Conservation (phyloP, 2,797 vertebrate species). For the Pitangus sulphuratus region DNA sequence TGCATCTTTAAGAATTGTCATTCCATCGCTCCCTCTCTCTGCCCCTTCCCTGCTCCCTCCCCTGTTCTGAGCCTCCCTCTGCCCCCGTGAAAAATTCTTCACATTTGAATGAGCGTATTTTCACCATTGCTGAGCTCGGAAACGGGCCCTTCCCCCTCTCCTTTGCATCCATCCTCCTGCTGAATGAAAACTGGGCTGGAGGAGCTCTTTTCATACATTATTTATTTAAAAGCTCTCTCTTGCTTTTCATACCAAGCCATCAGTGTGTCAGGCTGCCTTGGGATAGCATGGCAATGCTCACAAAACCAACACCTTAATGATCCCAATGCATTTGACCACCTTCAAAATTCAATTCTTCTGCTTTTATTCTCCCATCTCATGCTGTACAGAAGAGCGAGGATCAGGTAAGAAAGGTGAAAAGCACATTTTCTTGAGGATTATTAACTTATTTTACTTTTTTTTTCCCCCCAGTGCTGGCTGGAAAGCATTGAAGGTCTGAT, state of each 20-base stretch:
- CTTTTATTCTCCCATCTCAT: neutral
- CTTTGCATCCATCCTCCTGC: neutral
- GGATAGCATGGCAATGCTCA: neutral
- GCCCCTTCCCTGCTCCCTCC: neutral
- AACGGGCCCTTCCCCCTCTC: neutral
- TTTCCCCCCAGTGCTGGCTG: rapidly evolving
- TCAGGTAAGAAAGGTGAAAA: neutral
- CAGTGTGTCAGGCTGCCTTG: neutral
- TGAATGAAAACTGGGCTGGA: neutral
- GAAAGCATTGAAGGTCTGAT: neutral
- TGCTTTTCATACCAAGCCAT: neutral
- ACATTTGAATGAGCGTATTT: constrained; percentile 13
- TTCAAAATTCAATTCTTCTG: neutral
- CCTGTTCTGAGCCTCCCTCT: neutral
- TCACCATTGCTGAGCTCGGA: neutral
- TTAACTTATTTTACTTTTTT: neutral
- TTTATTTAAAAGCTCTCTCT: neutral
- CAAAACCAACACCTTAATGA: neutral
- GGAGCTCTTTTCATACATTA: neutral
- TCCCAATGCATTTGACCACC: neutral
- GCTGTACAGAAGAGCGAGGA: neutral
- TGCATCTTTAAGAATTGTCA: constrained; percentile 49
- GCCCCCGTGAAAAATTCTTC: constrained; percentile 17
- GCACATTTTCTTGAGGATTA: neutral
- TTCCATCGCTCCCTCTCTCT: neutral